A percentile compares a stretch with the other conserved stretches of the same genome.
Conservation (phyloP, 2,113 vertebrate species). For the Oryzias melastigma region DNA sequence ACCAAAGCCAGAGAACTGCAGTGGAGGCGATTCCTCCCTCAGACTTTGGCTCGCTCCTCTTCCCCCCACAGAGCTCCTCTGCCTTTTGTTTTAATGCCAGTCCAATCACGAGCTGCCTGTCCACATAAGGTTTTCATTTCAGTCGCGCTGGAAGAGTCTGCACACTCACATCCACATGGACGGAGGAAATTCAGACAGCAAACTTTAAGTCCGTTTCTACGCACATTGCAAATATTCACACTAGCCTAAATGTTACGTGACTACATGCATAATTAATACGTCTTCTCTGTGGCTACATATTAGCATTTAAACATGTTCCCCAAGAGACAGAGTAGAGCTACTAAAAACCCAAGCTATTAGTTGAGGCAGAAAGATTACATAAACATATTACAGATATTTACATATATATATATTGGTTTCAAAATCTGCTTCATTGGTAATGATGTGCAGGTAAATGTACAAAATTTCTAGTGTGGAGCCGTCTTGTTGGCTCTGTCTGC, state of each 20-base stretch:
- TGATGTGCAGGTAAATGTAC: too few relatives aligned
- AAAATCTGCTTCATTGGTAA: too few relatives aligned
- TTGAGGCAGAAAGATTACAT: constrained; percentile 43
- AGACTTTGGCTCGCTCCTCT: constrained; percentile 31
- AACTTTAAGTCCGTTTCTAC: constrained; percentile 23
- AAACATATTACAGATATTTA: constrained; percentile 10
- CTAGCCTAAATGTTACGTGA: constrained; percentile 24
- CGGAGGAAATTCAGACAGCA: constrained; percentile 31
- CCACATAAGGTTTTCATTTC: constrained; percentile 72
- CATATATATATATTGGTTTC: too few relatives aligned
- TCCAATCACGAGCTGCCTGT: constrained; percentile 58
- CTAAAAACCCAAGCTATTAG: constrained; percentile 46
- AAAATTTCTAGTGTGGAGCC: too few relatives aligned
- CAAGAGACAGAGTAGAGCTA: constrained; percentile 44
- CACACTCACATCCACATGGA: constrained; percentile 23
- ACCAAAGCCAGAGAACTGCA: constrained; percentile 38
- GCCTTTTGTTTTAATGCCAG: constrained; percentile 71
- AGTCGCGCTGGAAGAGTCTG: constrained; percentile 46
- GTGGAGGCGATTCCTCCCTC: constrained; percentile 33
- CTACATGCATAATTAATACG: constrained; percentile 56
- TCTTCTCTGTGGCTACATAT: constrained; percentile 46
- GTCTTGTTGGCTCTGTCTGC: constrained; percentile 1
- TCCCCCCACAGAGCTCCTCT: constrained; percentile 28
- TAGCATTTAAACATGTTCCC: constrained; percentile 53
- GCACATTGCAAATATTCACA: constrained; percentile 12